A percentile compares a stretch with the other conserved stretches of the same genome.
Conservation (phyloP, 2,113 vertebrate genomes). For the Alethe diademata region DNA sequence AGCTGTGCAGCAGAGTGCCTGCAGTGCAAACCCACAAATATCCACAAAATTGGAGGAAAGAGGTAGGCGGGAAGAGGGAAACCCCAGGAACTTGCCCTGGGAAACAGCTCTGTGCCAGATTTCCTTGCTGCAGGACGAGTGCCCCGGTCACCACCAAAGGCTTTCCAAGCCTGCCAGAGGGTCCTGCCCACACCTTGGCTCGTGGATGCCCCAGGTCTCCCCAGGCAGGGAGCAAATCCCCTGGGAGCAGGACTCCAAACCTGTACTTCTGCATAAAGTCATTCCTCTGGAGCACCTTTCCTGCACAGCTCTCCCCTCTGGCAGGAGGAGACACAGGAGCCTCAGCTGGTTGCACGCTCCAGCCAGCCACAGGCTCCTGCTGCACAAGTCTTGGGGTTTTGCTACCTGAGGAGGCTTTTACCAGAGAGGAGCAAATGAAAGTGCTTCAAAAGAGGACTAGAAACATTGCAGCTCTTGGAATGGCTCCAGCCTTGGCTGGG, state of each 20-base stretch:
- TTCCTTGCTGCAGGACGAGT: not conserved
- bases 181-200: not conserved
- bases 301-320: not conserved
- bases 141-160: not conserved
- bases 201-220: rapidly evolving
- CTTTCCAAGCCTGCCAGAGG: not conserved
- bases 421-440: not conserved
- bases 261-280: not conserved
- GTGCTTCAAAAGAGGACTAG: not conserved
- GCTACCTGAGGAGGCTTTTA: not conserved
- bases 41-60: constrained; percentile 29
- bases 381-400: not conserved
- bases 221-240: not conserved
- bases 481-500: not conserved
- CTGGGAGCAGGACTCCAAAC: not conserved
- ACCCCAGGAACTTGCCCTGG: not conserved
- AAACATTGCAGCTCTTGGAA: constrained; percentile 10
- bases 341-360: rapidly evolving
- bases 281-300: not conserved
- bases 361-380: not conserved
- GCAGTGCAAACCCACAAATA: not conserved
- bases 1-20: not conserved
- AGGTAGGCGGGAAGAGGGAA: constrained; percentile 25
- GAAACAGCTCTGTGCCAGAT: not conserved
- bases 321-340: rapidly evolving